These are phyloP conservation scores for Ephestia elutella DNA, from an alignment of 1,140 invertebrate genomes.

Conservation along the genomic window DNA sequence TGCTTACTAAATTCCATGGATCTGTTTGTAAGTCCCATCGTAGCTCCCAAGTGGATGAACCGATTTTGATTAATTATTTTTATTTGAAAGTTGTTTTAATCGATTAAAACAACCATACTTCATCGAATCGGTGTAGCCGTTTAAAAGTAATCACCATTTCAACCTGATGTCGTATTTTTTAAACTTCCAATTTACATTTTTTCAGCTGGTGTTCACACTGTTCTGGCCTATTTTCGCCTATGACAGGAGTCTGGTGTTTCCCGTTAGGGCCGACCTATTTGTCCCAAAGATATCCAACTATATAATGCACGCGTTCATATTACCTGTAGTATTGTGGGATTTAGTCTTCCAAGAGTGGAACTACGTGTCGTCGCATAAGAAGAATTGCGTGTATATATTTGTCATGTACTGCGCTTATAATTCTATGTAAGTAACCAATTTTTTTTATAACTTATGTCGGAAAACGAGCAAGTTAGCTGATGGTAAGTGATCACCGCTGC, in stretches of 20 bases:
- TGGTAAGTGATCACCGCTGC: too few species aligned
- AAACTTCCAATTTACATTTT: neutral
- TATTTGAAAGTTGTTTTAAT: too few species aligned
- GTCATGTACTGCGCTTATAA: slow-evolving; percentile 25
- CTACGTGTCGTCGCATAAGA: slow-evolving; percentile 22
- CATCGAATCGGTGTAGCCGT: too few species aligned
- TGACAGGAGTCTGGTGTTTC: slow-evolving; percentile 18
- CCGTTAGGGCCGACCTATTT: slow-evolving; percentile 13
- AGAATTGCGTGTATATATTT: slow-evolving; percentile 16
- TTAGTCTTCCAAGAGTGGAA: slow-evolving; percentile 28
- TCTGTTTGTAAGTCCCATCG: too few species aligned
- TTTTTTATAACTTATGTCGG: too few species aligned
- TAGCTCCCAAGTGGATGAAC: too few species aligned
- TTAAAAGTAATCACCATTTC: too few species aligned
- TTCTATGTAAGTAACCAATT: slow-evolving; percentile 33
- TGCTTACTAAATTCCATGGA: too few species aligned
- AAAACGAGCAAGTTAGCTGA: too few species aligned
- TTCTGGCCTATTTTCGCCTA: slow-evolving; percentile 22
- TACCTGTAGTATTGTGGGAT: slow-evolving; percentile 18
- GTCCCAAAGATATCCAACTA: slow-evolving; percentile 14
- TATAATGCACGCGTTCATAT: slow-evolving; percentile 18
- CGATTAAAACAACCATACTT: too few species aligned
- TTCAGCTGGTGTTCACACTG: slow-evolving; percentile 19
- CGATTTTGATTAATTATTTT: too few species aligned
- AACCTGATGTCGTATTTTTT: too few species aligned